These are phyloP conservation scores for Harpegnathos saltator DNA, from an alignment of 1,140 invertebrate species.

Conservation along the genomic window DNA sequence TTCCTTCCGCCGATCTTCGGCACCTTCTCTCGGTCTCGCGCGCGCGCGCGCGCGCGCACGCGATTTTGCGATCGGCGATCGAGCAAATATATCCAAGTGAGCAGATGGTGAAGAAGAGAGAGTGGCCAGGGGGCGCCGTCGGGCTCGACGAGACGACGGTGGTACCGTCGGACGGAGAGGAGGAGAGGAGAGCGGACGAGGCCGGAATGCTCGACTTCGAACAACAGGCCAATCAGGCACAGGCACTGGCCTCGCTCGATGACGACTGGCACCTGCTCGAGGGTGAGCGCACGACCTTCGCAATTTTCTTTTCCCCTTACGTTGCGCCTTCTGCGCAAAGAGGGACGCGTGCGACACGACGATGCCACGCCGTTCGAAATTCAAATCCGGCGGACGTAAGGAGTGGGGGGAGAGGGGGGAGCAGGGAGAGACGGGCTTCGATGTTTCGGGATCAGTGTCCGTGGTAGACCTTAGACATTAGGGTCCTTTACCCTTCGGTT, in stretches of 20 bases:
- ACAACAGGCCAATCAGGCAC: conserved; percentile 80
- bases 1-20: conserved; percentile 30
- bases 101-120: conserved; percentile 11
- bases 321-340: conserved; percentile 10
- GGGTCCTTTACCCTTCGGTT: not conserved
- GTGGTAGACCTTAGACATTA: not conserved
- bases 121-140: conserved; percentile 15
- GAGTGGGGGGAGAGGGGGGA: not conserved
- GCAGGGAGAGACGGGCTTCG: too few species aligned
- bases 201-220: conserved; percentile 77
- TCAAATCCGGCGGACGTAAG: not conserved
- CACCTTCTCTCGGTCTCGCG: not conserved
- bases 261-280: conserved; percentile 81
- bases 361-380: conserved; percentile 31
- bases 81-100: conserved; percentile 21
- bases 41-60: too few species aligned
- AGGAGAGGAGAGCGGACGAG: conserved; percentile 19
- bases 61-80: not conserved
- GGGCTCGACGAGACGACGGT: not conserved
- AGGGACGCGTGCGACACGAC: not conserved
- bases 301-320: conserved; percentile 67
- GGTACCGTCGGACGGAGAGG: not conserved
- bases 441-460: too few species aligned
- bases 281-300: conserved; percentile 80
- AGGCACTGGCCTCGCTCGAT: conserved; percentile 77